Evolutionary conservation across 2,888 invertebrate genomes (phyloP), one percentile per base, ranked within the genome.

Genomic region (Linyphia triangularis): DNA sequence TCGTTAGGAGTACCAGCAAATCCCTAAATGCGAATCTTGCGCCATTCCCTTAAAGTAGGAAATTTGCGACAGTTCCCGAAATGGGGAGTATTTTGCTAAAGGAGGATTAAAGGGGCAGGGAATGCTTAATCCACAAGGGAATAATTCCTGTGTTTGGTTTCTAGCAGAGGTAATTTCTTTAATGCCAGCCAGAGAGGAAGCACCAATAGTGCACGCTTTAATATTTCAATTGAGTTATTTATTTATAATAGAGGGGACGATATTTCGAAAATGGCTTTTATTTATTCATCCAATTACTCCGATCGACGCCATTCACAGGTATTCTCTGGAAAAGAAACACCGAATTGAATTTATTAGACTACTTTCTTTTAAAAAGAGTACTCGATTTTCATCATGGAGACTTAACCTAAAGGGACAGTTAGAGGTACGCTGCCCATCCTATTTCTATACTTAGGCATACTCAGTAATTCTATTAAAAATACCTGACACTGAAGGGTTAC

Each of bases 1-100:
- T 70, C 59, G 78, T 72, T 70, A 59, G 37, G 85, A 65, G 63
- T 70, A 37, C 28, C 13, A 10, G 85, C 70, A 85, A 85, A 59
- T 85, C 85, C 85, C 85, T 70, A 85, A 85, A 85, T 78, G 78
- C 63, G 63, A 61, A 85, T 85, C 78, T 85, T 69, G 40, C 28
- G 77, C 70, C 78, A 61, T 72, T 51, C 65, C 81, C 57, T 81
- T 88, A 79, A 88, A 88, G 73, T 72, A 72, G 79, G 79, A 78
- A 86, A 86, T 86, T 72, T 88, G 86, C 81, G 81, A 88, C 81
- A 81, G 86, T 73, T 86, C 79, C 79, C 75, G 69, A 40, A 81
- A 75, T 37, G 86, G 59, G 63, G 72, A 72, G 37, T 65, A 69
- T 81, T 86, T 81, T 79, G 61, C 81, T 70, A 37, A 81, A 72